phyloP scores from a whole-genome alignment of 2,888 invertebrate species.

The Caenorhabditis virilis region DNA sequence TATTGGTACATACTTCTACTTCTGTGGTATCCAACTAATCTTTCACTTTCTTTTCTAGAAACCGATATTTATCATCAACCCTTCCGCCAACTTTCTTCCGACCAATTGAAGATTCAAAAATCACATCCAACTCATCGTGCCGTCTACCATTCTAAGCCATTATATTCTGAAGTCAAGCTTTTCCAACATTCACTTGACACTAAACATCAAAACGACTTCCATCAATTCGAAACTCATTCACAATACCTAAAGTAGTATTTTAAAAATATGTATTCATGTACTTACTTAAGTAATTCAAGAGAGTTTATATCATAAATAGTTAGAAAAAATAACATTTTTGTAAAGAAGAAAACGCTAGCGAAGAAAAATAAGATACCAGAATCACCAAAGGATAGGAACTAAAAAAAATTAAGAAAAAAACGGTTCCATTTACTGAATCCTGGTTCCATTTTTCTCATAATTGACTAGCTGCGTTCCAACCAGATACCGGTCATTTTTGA shows the following conservation, averaged over 20 bases:
- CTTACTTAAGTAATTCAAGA: no score
- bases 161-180: slow-evolving; percentile 17
- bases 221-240: slow-evolving; percentile 28
- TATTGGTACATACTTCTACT: slow-evolving; percentile 24
- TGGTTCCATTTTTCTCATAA: slow-evolving; percentile 76
- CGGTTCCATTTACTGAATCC: no score
- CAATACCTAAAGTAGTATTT: slow-evolving; percentile 15
- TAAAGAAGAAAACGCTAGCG: no score
- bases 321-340: no score
- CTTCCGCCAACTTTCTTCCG: slow-evolving; percentile 14
- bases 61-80: slow-evolving; percentile 29
- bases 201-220: slow-evolving; percentile 16
- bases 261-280: no score
- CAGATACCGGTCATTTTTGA: slow-evolving; percentile 90
- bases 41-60: slow-evolving; percentile 14
- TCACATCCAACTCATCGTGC: slow-evolving; percentile 31
- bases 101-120: slow-evolving; percentile 7
- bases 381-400: no score
- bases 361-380: no score
- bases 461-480: slow-evolving; percentile 95
- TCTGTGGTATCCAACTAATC: not conserved
- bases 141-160: slow-evolving; percentile 22
- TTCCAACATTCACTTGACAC: slow-evolving; percentile 34
- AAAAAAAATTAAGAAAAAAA: no score
- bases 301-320: no score